Evolutionary conservation across 1,140 invertebrate species (phyloP).

Genomic region (Drosophila punjabiensis): DNA sequence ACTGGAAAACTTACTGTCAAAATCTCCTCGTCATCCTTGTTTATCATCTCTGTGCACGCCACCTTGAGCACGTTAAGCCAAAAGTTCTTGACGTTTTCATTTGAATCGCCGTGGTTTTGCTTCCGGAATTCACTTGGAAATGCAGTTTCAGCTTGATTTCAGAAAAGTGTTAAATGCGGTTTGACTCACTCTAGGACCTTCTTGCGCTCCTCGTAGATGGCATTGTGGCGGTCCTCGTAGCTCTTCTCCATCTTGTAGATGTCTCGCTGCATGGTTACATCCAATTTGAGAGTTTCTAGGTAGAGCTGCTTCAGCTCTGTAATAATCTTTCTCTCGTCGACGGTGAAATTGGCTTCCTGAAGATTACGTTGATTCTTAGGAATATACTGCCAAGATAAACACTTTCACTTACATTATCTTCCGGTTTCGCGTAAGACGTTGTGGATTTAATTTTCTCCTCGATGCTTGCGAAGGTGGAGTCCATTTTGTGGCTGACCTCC

Average conservation of each 20-base stretch:
- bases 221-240: slow-evolving; percentile 87
- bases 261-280: slow-evolving; percentile 95
- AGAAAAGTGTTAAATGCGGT: not conserved
- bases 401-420: slow-evolving; percentile 25
- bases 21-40: slow-evolving; percentile 94
- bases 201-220: slow-evolving; percentile 72
- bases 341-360: slow-evolving; percentile 76
- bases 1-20: slow-evolving; percentile 87
- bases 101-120: slow-evolving; percentile 63
- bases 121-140: slow-evolving; percentile 56
- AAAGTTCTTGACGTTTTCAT: slow-evolving; percentile 93
- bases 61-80: slow-evolving; percentile 96
- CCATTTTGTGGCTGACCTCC: not conserved
- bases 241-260: slow-evolving; percentile 94
- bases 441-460: not conserved
- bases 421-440: accelerated
- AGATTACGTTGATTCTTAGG: not conserved
- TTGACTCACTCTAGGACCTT: slow-evolving; percentile 70
- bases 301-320: slow-evolving; percentile 95
- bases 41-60: slow-evolving; percentile 89
- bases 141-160: not conserved
- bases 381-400: not conserved
- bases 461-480: not conserved
- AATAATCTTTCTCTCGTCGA: slow-evolving; percentile 91
- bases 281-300: slow-evolving; percentile 91